These are phyloP conservation scores for Epirrhoe tristata DNA, from an alignment of 2,888 invertebrate genomes.

Conservation along the genomic window DNA sequence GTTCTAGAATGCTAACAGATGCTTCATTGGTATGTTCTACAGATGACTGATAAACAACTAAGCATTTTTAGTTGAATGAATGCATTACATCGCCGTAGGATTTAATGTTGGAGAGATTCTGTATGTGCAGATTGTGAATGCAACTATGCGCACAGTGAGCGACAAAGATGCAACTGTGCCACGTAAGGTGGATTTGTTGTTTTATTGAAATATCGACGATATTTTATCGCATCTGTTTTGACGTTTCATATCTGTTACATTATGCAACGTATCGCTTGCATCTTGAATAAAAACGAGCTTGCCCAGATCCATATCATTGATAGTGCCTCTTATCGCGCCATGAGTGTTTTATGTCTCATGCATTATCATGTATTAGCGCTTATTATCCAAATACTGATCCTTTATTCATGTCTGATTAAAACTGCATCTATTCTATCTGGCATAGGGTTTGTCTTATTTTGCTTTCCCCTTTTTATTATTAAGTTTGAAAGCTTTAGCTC, in stretches of 20 bases:
- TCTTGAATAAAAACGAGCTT: conserved; percentile 26
- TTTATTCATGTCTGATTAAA: neutral
- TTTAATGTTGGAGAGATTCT: neutral
- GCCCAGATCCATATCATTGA: conserved; percentile 26
- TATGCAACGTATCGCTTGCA: conserved; percentile 19
- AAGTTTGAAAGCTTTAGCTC: neutral
- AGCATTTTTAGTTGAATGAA: neutral
- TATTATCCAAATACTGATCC: neutral
- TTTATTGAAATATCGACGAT: conserved; percentile 22
- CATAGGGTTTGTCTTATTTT: neutral
- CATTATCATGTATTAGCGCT: conserved; percentile 20
- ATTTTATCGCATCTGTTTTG: conserved; percentile 23
- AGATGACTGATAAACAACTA: neutral
- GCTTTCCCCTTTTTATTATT: neutral
- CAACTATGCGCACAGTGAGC: conserved; percentile 7
- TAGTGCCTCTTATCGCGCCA: conserved; percentile 11
- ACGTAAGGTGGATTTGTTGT: conserved; percentile 19
- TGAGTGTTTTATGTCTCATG: conserved; percentile 6
- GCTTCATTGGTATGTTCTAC: neutral
- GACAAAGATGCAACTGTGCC: conserved; percentile 24
- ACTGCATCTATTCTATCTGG: neutral
- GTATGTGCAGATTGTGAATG: neutral
- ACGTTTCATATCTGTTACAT: conserved; percentile 18
- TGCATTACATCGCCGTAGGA: neutral
- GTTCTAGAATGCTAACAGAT: conserved; percentile 18